Base-by-base conservation (phyloP, 2,888 invertebrate species). In the Rotaria sp. region DNA sequence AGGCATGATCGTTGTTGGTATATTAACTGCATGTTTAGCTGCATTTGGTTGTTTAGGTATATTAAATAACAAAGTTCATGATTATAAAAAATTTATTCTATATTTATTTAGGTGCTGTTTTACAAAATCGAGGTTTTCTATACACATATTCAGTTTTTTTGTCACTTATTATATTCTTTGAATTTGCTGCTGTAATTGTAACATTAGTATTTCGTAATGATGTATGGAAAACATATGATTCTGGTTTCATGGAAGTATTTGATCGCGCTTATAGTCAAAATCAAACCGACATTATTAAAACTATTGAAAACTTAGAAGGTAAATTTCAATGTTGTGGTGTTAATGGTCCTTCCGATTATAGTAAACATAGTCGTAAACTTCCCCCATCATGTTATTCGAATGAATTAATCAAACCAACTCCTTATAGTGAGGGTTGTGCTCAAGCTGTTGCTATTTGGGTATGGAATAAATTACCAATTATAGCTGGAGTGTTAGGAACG, bases 371-470 rank as follows among this genome's bases (percentile, higher is more conserved):
- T 45, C 13, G 1, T 5, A 1, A 8, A 26, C 11, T 80, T 5
- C 80, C 80, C 38, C 3, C 1, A 67, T 67, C 67, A 21, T 67
- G 67, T 67, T 67, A 67, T 35, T 7, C 35, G 21, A 5, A 13
- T 35, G 0, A 67, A 35, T 2, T 2, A 13, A 2, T 30, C 8
- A 5, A 3, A 0, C 0, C 15, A 3, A 0, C 11, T 1, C 80
- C 80, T 4, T n/a, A 80, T 5, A 45, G 26, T 11, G 0, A n/a
- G 5, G 80, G 80, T 11, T 80, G 80, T 41, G 80, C 80, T 5
- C 5, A n/a, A 26, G 45, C 41, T 13, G 45, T 80, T 45, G 45
- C 45, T 24, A n/a, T n/a, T 7, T 80, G 41, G 41, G 10, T 45
- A n/a, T 45, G 45, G 45, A 13, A 80, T 80, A 8, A 80, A 80